A percentile compares a stretch with the other conserved stretches of the same genome.
Conservation (phyloP, 2,888 invertebrate genomes). For the Nomada fabriciana region DNA sequence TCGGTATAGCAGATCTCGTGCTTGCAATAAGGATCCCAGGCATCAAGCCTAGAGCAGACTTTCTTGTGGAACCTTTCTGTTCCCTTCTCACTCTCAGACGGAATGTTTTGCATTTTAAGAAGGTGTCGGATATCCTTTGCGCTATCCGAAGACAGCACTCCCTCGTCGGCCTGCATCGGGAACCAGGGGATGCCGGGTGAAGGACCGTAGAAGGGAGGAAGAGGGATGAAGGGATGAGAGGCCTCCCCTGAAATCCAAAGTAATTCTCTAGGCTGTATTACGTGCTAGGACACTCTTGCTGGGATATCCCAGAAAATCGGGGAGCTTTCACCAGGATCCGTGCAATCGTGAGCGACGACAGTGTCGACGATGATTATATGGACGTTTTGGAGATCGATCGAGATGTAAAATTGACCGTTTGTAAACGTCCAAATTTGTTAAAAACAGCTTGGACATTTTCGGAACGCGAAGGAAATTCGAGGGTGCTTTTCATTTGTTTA, state of each 20-base stretch:
- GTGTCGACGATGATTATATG: constrained; percentile 15
- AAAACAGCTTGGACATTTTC: too few species aligned
- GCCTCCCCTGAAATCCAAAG: constrained; percentile 74
- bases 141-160: constrained; percentile 73
- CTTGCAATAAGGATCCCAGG: constrained; percentile 73
- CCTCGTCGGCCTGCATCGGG: constrained; percentile 55
- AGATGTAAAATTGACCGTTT: background rate
- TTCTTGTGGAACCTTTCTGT: constrained; percentile 56
- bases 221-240: constrained; percentile 38
- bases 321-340: constrained; percentile 33
- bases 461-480: too few species aligned
- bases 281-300: constrained; percentile 63
- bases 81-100: constrained; percentile 71
- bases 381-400: constrained; percentile 1
- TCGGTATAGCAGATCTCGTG: constrained; percentile 73
- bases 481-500: too few species aligned
- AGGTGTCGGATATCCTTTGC: constrained; percentile 80
- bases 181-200: constrained; percentile 16
- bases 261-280: constrained; percentile 75
- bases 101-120: constrained; percentile 84
- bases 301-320: constrained; percentile 58
- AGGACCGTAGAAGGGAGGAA: constrained; percentile 48
- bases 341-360: constrained; percentile 1
- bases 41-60: constrained; percentile 59
- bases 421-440: too few species aligned